Evolutionary conservation across 2,113 vertebrate species (phyloP).

Genomic region (Gallinago undulata): DNA sequence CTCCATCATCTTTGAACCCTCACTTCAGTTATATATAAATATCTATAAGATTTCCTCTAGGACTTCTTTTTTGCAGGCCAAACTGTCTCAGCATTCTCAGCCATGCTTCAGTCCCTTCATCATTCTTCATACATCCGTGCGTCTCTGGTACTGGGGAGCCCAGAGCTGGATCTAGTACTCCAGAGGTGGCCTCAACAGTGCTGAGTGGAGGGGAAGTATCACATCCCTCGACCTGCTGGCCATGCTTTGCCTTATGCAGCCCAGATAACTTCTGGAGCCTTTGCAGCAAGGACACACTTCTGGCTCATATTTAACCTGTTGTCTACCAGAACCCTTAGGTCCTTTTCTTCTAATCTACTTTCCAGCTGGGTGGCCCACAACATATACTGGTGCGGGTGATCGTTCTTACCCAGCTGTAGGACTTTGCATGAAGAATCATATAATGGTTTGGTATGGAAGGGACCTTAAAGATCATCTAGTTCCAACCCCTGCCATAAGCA

Average conservation of each 20-base stretch:
- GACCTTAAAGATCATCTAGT: no score
- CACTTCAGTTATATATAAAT: not conserved
- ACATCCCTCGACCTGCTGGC: not conserved
- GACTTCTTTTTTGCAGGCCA: not conserved
- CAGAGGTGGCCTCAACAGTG: not conserved
- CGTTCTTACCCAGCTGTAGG: not conserved
- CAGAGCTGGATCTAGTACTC: not conserved
- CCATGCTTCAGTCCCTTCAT: not conserved
- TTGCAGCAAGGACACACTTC: not conserved
- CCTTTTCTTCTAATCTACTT: not conserved
- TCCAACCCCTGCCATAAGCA: no score
- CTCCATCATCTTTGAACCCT: not conserved
- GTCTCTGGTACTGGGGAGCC: not conserved
- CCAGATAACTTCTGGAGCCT: no score
- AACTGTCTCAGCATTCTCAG: not conserved
- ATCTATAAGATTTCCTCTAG: not conserved
- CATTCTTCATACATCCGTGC: not conserved
- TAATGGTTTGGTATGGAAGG: no score
- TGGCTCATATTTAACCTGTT: not conserved
- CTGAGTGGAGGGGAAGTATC: not conserved
- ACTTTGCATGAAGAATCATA: not conserved
- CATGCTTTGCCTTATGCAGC: not conserved
- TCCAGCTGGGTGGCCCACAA: not conserved
- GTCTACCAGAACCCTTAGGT: not conserved
- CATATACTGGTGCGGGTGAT: accelerated